Percentiles rank a stretch among this genome's conserved stretches.
Evolutionary conservation across 2,888 invertebrate genomes (phyloP).

Genomic region (Scaptomyza reducta): DNA sequence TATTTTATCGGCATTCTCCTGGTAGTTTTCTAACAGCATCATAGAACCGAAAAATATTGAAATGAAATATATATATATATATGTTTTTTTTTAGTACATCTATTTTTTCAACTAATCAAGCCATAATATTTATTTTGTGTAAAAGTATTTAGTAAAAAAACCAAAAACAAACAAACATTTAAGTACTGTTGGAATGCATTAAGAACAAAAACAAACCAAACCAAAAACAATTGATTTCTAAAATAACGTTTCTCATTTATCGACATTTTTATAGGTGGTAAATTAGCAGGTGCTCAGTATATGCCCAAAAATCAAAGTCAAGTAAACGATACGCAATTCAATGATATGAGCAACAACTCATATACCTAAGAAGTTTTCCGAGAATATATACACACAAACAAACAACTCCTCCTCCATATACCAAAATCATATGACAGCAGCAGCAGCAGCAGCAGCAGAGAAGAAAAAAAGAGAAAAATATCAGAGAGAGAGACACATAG

Average conservation of each 20-base stretch:
- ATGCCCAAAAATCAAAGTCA: constrained; percentile 79
- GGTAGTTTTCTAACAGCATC: constrained; percentile 56
- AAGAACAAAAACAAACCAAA: constrained; percentile 16
- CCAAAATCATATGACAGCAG: constrained; percentile 66
- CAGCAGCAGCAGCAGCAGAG: constrained; percentile 33
- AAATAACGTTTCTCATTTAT: constrained; percentile 82
- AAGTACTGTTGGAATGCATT: constrained; percentile 56
- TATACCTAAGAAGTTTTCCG: constrained; percentile 72
- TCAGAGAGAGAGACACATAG: constrained; percentile 15
- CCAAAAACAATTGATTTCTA: constrained; percentile 55
- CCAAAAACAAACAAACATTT: constrained; percentile 25
- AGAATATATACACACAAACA: constrained; percentile 69
- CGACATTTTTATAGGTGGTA: constrained; percentile 82
- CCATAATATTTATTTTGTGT: constrained; percentile 38
- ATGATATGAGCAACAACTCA: constrained; percentile 73
- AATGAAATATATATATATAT: constrained; percentile 22
- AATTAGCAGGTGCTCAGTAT: constrained; percentile 79
- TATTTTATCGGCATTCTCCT: constrained; percentile 47
- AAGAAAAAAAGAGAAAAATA: constrained; percentile 57
- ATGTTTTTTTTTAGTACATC: constrained; percentile 27
- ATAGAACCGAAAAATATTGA: constrained; percentile 34
- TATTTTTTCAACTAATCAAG: constrained; percentile 36
- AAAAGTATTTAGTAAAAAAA: constrained; percentile 57
- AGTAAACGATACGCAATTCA: constrained; percentile 78
- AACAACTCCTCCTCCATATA: constrained; percentile 52